Base-by-base conservation (phyloP, 2,113 vertebrate genomes). In the Tricholaema leucomelas region DNA sequence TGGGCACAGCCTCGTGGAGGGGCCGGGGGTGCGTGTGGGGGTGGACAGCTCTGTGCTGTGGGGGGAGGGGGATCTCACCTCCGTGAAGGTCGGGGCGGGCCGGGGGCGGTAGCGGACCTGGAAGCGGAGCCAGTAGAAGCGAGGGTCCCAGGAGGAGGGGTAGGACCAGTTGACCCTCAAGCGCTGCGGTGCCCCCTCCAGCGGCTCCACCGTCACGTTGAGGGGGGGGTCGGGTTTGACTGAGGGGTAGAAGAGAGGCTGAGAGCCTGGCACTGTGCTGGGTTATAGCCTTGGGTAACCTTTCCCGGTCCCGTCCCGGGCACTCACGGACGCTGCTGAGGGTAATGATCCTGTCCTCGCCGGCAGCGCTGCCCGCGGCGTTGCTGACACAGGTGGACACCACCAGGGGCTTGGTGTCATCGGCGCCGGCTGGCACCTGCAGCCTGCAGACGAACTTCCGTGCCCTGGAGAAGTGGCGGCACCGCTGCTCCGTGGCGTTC, bases 151-250 rank as follows among this genome's bases (percentile, higher is more conserved):
- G 59, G 97, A 96, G 0, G 31, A 21, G 3, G 98, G 97, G 52
- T 97, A 95, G 24, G 81, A 69, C 98, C 98, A 98, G 78, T 44
- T 91, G 56, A 98, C 95, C 0, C 17, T 65, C 48, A 98, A 95
- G 60, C 92, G 50, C 42, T 59, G 95, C 0, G 97, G 95, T 0
- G 87, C 80, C 5, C 44, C 12, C n/a, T 92, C 85, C 91, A 98
- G 38, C 0, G 96, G 60, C 0, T 31, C 27, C 73, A 98, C 97
- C 0, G 42, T 91, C 60, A 98, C 80, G 2, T 97, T 96, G 48
- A 54, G 8, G 0, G 98, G 98, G 2, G 98, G 97, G 18, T 97
- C 97, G 0, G 98, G 97, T 67, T 91, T 95, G 92, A 98, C 98
- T 98, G 95, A 12, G 15, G 65, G 25, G 7, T 15, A 35, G 1